Base-by-base conservation (phyloP, 2,113 vertebrate species). In the Fregetta grallaria region DNA sequence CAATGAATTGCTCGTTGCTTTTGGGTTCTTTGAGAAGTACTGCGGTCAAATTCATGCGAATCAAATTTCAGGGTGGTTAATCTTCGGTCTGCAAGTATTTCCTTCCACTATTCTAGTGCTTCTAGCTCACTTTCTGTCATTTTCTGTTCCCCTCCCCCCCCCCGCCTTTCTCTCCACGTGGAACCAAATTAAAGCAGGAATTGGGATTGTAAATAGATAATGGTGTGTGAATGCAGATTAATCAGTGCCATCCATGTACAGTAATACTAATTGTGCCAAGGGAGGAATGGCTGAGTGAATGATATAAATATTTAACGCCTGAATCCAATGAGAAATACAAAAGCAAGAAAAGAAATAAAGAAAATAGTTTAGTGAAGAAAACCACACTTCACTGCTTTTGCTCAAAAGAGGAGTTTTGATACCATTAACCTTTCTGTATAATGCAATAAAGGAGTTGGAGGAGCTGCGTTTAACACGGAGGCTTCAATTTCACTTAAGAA, bases 171-270 rank as follows among this genome's bases (percentile, higher is more conserved):
- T 78, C 61, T 81, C 70, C 1, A 1, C 5, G 40, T 86, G 68
- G 75, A 96, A 78, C 78, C 73, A 83, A 96, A 95, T 86, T 56
- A 75, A 87, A 84, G 86, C 38, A 84, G 88, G 90, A 94, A 92
- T 92, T 81, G 67, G 95, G 96, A 68, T 89, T 94, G 96, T 95
- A 96, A 96, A 96, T 81, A 95, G 95, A 95, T 95, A 93, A 95
- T 94, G 86, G 76, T 44, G 86, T 3, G 13, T 97, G 94, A 95
- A 90, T 89, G 83, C 86, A 88, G 94, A 96, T 92, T 53, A 95
- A 95, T 96, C 92, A 72, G 80, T 68, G 80, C 47, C 47, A 18
- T 65, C 88, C 83, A 47, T 88, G 88, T 78, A 68, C 88, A 94
- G 68, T 72, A 61, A 93, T 84, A 36, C 90, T 96, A 86, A 97